phyloP scores from a whole-genome alignment of 2,888 invertebrate species.

The Plebejus argus region DNA sequence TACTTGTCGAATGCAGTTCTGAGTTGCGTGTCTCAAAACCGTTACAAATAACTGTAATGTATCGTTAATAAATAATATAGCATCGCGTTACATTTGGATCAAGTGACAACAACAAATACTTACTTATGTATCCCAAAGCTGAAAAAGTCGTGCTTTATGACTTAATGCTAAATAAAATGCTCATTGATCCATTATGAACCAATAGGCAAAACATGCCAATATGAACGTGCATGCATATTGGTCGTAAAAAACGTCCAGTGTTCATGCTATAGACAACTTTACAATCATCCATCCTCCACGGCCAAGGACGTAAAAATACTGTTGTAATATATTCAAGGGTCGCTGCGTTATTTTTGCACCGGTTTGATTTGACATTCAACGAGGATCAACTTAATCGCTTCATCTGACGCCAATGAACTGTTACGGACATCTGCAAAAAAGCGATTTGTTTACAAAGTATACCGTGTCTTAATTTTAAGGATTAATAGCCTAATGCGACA shows the following conservation, averaged over 20 bases:
- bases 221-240: too few relatives aligned
- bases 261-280: background rate
- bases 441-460: conserved; percentile 27
- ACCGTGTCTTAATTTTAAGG: conserved; percentile 4
- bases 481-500: conserved; percentile 35
- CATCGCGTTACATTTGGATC: conserved; percentile 27
- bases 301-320: background rate
- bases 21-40: conserved; percentile 57
- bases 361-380: background rate
- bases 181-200: background rate
- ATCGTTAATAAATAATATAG: conserved; percentile 40
- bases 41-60: conserved; percentile 48
- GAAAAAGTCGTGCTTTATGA: too few relatives aligned
- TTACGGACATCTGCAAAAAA: conserved; percentile 8
- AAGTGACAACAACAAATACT: background rate
- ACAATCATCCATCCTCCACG: too few relatives aligned
- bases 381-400: conserved; percentile 9
- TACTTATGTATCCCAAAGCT: too few relatives aligned
- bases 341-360: background rate
- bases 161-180: background rate
- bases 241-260: too few relatives aligned
- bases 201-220: background rate
- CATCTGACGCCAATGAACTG: conserved; percentile 16
- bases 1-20: conserved; percentile 57
- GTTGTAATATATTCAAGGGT: background rate